phyloP scores from a whole-genome alignment of 2,113 vertebrate species.

The Eclectus roratus region DNA sequence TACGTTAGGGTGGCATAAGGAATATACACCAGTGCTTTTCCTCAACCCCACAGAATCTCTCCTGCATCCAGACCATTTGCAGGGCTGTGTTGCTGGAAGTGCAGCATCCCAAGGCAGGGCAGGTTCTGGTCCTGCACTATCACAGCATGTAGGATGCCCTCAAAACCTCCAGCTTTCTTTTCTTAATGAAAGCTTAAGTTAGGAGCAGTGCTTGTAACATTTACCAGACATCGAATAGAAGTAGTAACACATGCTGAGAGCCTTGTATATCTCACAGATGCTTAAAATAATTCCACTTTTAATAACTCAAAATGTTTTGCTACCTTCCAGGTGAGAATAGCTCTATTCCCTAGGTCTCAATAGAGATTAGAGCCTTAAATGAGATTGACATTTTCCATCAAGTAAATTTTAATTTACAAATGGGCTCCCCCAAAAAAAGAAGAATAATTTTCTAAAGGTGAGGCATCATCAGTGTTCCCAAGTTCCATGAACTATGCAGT shows the following conservation, averaged over 20 bases:
- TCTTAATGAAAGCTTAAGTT: neutral
- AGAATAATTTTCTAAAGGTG: neutral
- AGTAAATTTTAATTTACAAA: conserved; percentile 1
- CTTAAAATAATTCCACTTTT: conserved; percentile 14
- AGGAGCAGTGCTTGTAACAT: neutral
- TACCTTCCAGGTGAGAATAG: conserved; percentile 19
- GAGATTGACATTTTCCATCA: neutral
- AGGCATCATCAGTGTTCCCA: neutral
- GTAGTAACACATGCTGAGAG: neutral
- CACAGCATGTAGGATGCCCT: rapidly evolving
- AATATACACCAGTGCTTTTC: neutral
- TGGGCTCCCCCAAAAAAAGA: neutral
- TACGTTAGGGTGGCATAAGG: neutral
- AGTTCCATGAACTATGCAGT: neutral
- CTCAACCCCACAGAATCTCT: neutral
- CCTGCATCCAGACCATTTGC: neutral
- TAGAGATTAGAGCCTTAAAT: neutral
- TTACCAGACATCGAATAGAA: neutral
- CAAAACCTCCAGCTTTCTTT: neutral
- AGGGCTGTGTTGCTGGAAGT: neutral
- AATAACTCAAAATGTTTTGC: neutral
- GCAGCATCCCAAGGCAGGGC: neutral
- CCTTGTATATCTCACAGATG: neutral
- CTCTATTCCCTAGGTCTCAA: neutral
- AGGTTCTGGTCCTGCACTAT: rapidly evolving